Percentiles rank a stretch among this genome's conserved stretches.
Conservation (phyloP, 2,888 invertebrate genomes). For the Pelosia muscerda region DNA sequence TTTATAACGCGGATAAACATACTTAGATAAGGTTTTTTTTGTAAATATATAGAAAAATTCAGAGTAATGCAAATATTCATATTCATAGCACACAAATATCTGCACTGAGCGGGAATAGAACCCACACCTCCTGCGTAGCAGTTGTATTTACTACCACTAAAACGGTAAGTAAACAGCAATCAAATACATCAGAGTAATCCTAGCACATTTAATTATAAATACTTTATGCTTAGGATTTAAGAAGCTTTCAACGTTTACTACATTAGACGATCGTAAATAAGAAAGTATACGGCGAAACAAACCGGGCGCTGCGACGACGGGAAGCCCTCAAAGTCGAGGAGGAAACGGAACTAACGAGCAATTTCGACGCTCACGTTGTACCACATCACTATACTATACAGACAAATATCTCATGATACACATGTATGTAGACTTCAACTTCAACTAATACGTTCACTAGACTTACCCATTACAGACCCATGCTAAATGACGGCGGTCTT, state of each 20-base stretch:
- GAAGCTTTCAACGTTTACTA: conserved; percentile 19
- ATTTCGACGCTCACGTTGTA: conserved; percentile 59
- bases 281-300: conserved; percentile 23
- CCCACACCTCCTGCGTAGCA: too few species aligned
- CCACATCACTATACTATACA: conserved; percentile 54
- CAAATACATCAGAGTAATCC: conserved; percentile 21
- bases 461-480: not conserved
- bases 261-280: conserved; percentile 33
- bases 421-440: not conserved
- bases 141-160: too few species aligned
- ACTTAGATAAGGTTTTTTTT: too few species aligned
- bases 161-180: conserved; percentile 18
- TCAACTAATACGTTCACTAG: not conserved
- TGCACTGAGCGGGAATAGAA: too few species aligned
- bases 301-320: conserved; percentile 28
- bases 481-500: not conserved
- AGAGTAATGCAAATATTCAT: too few species aligned
- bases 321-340: conserved; percentile 55
- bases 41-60: too few species aligned
- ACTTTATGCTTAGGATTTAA: conserved; percentile 19
- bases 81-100: too few species aligned
- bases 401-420: conserved; percentile 14
- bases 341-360: conserved; percentile 71
- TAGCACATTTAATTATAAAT: conserved; percentile 16
- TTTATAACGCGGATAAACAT: too few species aligned